Evolutionary conservation across 2,113 vertebrate species (phyloP).

Genomic region (Forbesichthys papilliferus): DNA sequence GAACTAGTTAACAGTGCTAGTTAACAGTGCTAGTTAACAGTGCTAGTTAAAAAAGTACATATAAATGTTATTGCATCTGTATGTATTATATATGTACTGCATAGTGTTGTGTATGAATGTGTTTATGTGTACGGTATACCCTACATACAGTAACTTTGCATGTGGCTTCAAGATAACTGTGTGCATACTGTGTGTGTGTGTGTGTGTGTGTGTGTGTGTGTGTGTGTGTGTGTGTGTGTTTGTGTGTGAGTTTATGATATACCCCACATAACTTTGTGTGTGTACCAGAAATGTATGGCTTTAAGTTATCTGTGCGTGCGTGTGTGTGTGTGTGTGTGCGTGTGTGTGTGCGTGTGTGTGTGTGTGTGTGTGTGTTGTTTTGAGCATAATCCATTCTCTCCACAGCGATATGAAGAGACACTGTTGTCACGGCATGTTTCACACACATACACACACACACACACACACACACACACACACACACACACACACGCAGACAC

Average conservation of each 20-base stretch:
- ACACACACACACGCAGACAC: slow-evolving; percentile 34
- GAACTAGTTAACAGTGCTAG: no score
- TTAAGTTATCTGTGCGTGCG: neutral
- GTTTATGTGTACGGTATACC: slow-evolving; percentile 40
- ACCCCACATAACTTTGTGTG: neutral
- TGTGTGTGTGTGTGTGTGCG: no score
- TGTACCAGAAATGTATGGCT: slow-evolving; percentile 24
- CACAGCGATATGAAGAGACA: slow-evolving; percentile 84
- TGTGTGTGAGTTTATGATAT: slow-evolving; percentile 48
- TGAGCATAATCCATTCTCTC: slow-evolving; percentile 96
- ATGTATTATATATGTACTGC: slow-evolving; percentile 8
- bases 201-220: slow-evolving; percentile 50
- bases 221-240: slow-evolving; percentile 65
- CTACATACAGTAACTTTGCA: neutral
- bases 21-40: no score
- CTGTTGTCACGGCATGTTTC: slow-evolving; percentile 62
- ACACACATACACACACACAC: slow-evolving; percentile 3
- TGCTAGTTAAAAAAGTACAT: neutral
- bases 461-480: slow-evolving; percentile 53
- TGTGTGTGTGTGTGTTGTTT: slow-evolving; percentile 71
- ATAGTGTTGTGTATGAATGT: slow-evolving; percentile 17
- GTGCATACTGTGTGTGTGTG: neutral
- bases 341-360: slow-evolving; percentile 41
- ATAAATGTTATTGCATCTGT: neutral
- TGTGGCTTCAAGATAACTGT: slow-evolving; percentile 4